Evolutionary conservation across 2,888 invertebrate species (phyloP).

Genomic region (Priocnemis perturbator): DNA sequence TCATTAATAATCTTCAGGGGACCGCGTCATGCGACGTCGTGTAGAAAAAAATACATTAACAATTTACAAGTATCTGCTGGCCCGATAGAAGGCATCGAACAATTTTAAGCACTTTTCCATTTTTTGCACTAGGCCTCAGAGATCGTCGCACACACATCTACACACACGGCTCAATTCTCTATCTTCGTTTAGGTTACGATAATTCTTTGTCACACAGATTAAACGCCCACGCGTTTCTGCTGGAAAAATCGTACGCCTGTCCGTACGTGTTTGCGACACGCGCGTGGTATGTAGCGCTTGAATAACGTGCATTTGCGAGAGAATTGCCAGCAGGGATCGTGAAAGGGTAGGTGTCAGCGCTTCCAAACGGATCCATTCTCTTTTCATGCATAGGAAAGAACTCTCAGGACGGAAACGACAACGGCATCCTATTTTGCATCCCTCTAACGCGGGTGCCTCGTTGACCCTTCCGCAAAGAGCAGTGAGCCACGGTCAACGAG

Average conservation of each 20-base stretch:
- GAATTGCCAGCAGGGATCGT: no score
- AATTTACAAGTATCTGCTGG: no score
- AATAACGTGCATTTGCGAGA: no score
- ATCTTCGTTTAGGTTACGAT: slow-evolving; percentile 89
- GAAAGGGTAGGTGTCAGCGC: no score
- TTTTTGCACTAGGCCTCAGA: slow-evolving; percentile 91
- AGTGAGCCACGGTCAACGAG: slow-evolving; percentile 84
- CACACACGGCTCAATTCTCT: slow-evolving; percentile 92
- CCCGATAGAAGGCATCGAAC: slow-evolving; percentile 34
- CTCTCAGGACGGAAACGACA: slow-evolving; percentile 88
- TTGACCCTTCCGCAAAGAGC: slow-evolving; percentile 83
- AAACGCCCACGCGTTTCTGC: slow-evolving; percentile 88
- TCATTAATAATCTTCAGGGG: no score
- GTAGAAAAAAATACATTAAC: no score
- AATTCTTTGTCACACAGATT: slow-evolving; percentile 90
- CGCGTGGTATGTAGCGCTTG: slow-evolving; percentile 83
- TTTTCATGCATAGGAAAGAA: slow-evolving; percentile 79
- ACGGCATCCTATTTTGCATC: slow-evolving; percentile 93
- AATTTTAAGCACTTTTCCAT: slow-evolving; percentile 75
- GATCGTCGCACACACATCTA: slow-evolving; percentile 94
- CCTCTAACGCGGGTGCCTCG: slow-evolving; percentile 84
- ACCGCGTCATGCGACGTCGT: no score
- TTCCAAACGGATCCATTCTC: no score
- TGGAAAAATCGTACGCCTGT: slow-evolving; percentile 87
- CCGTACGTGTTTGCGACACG: slow-evolving; percentile 82